Evolutionary conservation across 1,140 invertebrate species (phyloP).

Genomic region (Drosophila gunungcola): DNA sequence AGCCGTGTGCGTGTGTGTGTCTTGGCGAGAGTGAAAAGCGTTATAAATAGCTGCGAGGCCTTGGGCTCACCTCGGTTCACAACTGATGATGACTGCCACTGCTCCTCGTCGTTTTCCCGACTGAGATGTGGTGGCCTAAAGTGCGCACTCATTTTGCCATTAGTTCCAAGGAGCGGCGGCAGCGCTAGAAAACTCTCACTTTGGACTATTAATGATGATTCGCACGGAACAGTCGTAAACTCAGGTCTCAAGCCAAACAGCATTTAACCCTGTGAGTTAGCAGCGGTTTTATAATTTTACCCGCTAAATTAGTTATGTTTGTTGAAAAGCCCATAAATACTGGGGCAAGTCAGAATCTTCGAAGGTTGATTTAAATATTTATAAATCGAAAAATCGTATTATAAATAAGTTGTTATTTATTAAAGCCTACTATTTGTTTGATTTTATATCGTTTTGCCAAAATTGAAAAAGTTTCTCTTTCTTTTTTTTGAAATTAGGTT

Average conservation of each 20-base stretch:
- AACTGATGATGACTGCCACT: conserved; percentile 36
- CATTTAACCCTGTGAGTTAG: conserved; percentile 13
- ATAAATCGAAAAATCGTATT: too few relatives aligned
- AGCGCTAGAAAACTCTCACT: conserved; percentile 66
- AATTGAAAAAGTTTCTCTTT: too few relatives aligned
- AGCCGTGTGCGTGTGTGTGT: conserved; percentile 23
- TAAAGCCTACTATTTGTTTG: too few relatives aligned
- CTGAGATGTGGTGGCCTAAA: conserved; percentile 21
- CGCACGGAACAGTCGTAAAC: conserved; percentile 42
- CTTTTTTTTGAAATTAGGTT: too few relatives aligned
- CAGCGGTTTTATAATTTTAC: too few relatives aligned
- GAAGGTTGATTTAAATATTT: too few relatives aligned
- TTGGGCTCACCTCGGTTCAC: conserved; percentile 32
- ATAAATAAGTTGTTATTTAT: too few relatives aligned
- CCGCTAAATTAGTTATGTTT: too few relatives aligned
- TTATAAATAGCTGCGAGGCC: conserved; percentile 61
- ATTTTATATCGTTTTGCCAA: too few relatives aligned
- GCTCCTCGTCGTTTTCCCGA: conserved; percentile 31
- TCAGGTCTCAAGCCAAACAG: conserved; percentile 2
- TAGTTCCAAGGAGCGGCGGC: conserved; percentile 23
- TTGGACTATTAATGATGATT: conserved; percentile 81
- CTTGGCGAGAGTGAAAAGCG: conserved; percentile 6
- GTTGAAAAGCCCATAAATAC: too few relatives aligned
- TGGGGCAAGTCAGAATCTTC: too few relatives aligned
- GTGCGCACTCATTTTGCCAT: conserved; percentile 54